A percentile compares a stretch with the other conserved stretches of the same genome.
Evolutionary conservation across 2,113 vertebrate genomes (phyloP).

Genomic region (Trachemys scripta): DNA sequence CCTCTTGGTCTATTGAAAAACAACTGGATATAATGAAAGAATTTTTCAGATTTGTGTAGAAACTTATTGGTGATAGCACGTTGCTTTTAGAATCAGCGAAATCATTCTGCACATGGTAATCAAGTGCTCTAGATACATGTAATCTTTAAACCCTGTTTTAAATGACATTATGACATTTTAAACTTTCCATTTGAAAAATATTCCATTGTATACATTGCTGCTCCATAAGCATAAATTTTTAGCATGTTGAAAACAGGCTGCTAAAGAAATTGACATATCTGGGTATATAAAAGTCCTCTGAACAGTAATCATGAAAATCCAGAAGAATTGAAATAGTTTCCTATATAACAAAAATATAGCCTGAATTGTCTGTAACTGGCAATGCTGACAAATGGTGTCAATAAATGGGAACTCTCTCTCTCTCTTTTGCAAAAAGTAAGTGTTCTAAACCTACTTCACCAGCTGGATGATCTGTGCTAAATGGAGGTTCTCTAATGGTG

Average conservation of each 20-base stretch:
- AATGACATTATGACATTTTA: not conserved
- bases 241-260: not conserved
- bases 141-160: not conserved
- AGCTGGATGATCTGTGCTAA: not conserved
- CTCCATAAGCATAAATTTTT: not conserved
- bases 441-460: constrained; percentile 1
- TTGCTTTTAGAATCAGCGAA: fast-evolving
- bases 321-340: not conserved
- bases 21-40: not conserved
- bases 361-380: not conserved
- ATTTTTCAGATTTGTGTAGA: not conserved
- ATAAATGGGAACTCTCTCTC: not conserved
- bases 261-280: not conserved
- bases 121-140: not conserved
- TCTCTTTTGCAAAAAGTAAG: not conserved
- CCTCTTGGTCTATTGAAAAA: not conserved
- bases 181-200: not conserved
- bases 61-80: not conserved
- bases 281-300: not conserved
- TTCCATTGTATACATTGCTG: not conserved
- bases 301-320: not conserved
- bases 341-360: not conserved
- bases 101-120: not conserved
- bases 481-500: not conserved
- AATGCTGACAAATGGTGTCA: fast-evolving